Percentiles rank a stretch among this genome's conserved stretches.
These are phyloP conservation scores for Phalacrocorax brasilianus DNA, from an alignment of 2,113 vertebrate genomes.

Conservation along the genomic window DNA sequence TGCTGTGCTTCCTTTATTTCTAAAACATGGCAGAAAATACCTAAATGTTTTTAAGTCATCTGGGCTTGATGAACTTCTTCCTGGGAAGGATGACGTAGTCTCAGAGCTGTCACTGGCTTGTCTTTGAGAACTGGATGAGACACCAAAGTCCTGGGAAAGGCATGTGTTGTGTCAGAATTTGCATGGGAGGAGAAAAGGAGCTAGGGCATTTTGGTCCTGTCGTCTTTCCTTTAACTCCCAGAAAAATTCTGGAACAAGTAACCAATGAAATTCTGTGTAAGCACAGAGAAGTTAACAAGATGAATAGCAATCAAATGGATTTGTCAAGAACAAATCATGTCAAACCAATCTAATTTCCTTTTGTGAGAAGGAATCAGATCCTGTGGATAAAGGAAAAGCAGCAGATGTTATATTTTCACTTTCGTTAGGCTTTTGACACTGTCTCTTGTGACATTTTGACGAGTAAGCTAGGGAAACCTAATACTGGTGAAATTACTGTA, in stretches of 20 bases:
- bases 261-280: neutral
- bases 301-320: neutral
- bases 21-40: neutral
- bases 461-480: neutral
- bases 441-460: neutral
- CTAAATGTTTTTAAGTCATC: neutral
- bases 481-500: neutral
- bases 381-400: neutral
- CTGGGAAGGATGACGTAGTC: neutral
- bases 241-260: neutral
- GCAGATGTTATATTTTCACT: neutral
- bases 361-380: neutral
- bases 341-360: neutral
- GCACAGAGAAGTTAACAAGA: neutral
- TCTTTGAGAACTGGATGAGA: neutral
- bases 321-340: neutral
- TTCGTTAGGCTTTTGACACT: neutral
- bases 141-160: neutral
- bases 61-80: neutral
- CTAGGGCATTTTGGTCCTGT: neutral
- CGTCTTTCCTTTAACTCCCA: neutral
- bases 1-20: neutral
- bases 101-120: neutral
- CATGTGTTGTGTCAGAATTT: fast-evolving
- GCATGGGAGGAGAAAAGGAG: neutral